Evolutionary conservation across 2,113 vertebrate genomes (phyloP).

Genomic region (Carassius carassius): DNA sequence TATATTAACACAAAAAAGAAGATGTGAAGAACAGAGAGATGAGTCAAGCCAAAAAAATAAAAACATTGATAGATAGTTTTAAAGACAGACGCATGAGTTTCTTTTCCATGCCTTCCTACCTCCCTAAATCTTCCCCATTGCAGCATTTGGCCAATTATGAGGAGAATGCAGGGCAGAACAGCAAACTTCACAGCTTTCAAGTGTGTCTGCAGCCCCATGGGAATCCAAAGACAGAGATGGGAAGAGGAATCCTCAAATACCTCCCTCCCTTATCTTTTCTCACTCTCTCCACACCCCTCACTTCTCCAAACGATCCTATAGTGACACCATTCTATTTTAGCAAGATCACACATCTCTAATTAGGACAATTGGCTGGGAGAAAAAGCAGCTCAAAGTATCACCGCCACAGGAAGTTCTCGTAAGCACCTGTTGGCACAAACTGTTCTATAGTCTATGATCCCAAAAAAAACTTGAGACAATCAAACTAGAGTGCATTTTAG

Average conservation of each 20-base stretch:
- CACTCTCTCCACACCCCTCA: not conserved
- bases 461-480: conserved; percentile 12
- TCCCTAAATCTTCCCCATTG: conserved; percentile 41
- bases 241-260: conserved; percentile 71
- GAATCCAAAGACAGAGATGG: conserved; percentile 75
- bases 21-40: conserved; percentile 42
- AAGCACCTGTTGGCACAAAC: conserved; percentile 51
- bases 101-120: conserved; percentile 35
- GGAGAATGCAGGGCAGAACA: conserved; percentile 78
- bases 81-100: conserved; percentile 47
- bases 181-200: conserved; percentile 83
- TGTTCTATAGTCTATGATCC: not conserved
- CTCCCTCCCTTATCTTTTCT: conserved; percentile 35
- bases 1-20: not conserved
- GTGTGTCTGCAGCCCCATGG: conserved; percentile 75
- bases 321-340: conserved; percentile 45
- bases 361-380: conserved; percentile 58
- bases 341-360: conserved; percentile 48
- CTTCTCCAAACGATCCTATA: conserved; percentile 10
- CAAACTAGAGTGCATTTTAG: conserved; percentile 3
- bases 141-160: conserved; percentile 78
- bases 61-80: conserved; percentile 38
- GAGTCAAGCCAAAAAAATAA: conserved; percentile 11
- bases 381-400: conserved; percentile 59
- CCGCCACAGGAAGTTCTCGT: conserved; percentile 49